Evolutionary conservation across 1,140 invertebrate species (phyloP), one percentile per base, ranked within the genome.

Genomic region (Mizuhopecten yessoensis): DNA sequence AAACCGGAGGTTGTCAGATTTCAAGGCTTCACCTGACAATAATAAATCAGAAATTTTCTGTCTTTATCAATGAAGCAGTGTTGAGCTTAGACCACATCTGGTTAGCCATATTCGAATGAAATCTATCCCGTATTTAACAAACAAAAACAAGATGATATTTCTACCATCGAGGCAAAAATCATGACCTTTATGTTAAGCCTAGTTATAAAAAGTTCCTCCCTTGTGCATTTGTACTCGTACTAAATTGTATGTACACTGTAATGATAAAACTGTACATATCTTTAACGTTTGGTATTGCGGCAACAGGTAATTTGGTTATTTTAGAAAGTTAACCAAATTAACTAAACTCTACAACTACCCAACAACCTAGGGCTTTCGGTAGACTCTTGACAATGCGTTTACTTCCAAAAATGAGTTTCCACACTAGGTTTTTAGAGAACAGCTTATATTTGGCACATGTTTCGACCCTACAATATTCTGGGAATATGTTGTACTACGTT

Each of bases 41-140:
- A 75, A n/a, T 29, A n/a, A 29, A 75, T 17, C 29, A n/a, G n/a
- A 75, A 75, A 75, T 75, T 75, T 29, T 75, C 23, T 75, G 57
- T 75, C 45, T 75, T 75, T 17, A 75, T 75, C 57, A 75, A 75
- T 75, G 57, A 75, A 75, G 7, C 57, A 75, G 57, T 75, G n/a
- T 75, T 75, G 29, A 75, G 5, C 29, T 17, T 9, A 23, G 11
- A 9, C 57, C 1, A 75, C 23, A 75, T 49, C 45, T 49, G 45
- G 45, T 49, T 20, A 49, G 45, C 11, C 3, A 20, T 49, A 2
- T 49, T 17, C 11, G 10, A 49, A 75, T 29, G 57, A 75, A n/a
- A 29, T 75, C 57, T 29, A n/a, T 75, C n/a, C 29, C 57, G 2
- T 17, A 49, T 10, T 23, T 13, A 17, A 5, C 3, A 20, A 49